Evolutionary conservation across 2,797 vertebrate genomes (phyloP).

Genomic region (Sebastes reedi): DNA sequence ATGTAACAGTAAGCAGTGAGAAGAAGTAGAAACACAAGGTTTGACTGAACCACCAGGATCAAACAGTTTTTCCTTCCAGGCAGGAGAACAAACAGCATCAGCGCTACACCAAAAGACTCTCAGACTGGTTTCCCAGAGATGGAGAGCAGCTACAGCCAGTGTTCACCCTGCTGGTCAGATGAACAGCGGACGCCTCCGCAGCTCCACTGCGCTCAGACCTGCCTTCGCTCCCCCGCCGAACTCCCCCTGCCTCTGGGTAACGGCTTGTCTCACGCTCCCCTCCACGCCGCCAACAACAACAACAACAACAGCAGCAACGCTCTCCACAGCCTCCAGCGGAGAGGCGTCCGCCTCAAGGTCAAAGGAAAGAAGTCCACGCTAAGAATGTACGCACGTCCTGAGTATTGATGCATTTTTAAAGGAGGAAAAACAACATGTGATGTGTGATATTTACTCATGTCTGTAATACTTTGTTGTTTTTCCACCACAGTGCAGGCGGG

Average conservation of each 20-base stretch:
- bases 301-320: slow-evolving; percentile 59
- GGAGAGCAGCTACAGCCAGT: slow-evolving; percentile 76
- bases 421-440: neutral
- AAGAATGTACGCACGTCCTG: slow-evolving; percentile 80
- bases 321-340: slow-evolving; percentile 71
- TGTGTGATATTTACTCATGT: neutral
- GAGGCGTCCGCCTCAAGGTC: slow-evolving; percentile 74
- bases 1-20: neutral
- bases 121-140: slow-evolving; percentile 75
- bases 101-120: slow-evolving; percentile 61
- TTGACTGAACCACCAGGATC: neutral
- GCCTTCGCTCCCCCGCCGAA: slow-evolving; percentile 35
- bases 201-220: slow-evolving; percentile 47
- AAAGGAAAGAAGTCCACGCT: slow-evolving; percentile 83
- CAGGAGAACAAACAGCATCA: slow-evolving; percentile 75
- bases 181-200: slow-evolving; percentile 67
- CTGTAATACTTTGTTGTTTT: neutral
- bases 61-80: slow-evolving; percentile 61
- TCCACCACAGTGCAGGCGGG: slow-evolving; percentile 77
- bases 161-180: slow-evolving; percentile 72
- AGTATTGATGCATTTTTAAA: neutral
- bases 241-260: slow-evolving; percentile 39
- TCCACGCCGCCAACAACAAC: slow-evolving; percentile 66
- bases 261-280: slow-evolving; percentile 49
- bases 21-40: neutral